These are phyloP conservation scores for Halesus radiatus DNA, from an alignment of 1,140 invertebrate genomes.

Conservation along the genomic window DNA sequence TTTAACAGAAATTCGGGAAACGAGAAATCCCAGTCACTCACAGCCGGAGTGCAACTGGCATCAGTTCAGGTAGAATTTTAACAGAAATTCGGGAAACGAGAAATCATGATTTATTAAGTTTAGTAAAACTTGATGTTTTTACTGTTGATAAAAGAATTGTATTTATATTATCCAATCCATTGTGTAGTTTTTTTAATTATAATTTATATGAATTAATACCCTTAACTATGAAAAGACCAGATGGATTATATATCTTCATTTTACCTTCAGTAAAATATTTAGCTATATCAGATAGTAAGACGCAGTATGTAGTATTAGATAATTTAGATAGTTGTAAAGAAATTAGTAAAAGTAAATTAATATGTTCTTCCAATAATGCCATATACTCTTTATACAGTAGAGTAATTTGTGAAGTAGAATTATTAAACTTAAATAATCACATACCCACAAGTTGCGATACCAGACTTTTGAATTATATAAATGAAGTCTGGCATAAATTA, in stretches of 20 bases:
- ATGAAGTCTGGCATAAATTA: neutral
- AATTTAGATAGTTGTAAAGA: too few relatives aligned
- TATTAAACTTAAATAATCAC: neutral
- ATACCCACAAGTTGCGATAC: neutral
- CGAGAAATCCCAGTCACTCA: too few relatives aligned
- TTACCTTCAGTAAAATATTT: neutral
- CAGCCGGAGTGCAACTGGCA: too few relatives aligned
- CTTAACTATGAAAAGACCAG: conserved; percentile 23
- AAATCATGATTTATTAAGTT: neutral
- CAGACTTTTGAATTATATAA: neutral
- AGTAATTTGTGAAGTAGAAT: too few relatives aligned
- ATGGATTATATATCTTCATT: neutral
- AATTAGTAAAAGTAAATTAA: too few relatives aligned
- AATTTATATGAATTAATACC: conserved; percentile 44
- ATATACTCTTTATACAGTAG: too few relatives aligned
- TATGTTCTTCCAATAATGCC: too few relatives aligned
- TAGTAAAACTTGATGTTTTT: neutral
- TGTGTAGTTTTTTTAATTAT: conserved; percentile 16
- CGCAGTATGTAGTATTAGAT: too few relatives aligned
- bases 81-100: too few relatives aligned
- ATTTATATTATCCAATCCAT: conserved; percentile 20
- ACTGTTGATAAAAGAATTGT: neutral
- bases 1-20: too few relatives aligned
- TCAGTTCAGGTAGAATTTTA: too few relatives aligned
- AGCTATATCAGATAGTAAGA: too few relatives aligned